A percentile compares a stretch with the other conserved stretches of the same genome.
Evolutionary conservation across 1,140 invertebrate species (phyloP).

Genomic region (Pseudomyrmex cubaensis): DNA sequence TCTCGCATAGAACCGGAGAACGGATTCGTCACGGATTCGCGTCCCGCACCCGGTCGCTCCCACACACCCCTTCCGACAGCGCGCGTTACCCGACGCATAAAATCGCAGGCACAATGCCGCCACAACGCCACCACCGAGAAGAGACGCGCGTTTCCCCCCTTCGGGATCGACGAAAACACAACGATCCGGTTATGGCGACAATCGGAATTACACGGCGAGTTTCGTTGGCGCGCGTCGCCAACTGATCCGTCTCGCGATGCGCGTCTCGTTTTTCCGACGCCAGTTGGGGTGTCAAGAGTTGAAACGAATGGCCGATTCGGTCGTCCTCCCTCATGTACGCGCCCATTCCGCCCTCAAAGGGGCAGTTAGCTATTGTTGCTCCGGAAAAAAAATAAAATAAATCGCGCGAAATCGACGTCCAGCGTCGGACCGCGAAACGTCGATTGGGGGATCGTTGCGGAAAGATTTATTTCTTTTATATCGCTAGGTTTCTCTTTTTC

Average conservation of each 20-base stretch:
- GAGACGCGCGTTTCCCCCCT: constrained; percentile 13
- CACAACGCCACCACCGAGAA: constrained; percentile 43
- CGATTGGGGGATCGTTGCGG: constrained; percentile 21
- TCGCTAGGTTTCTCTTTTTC: background rate
- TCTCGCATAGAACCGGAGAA: background rate
- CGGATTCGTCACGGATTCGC: constrained; percentile 62
- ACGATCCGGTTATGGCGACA: constrained; percentile 27
- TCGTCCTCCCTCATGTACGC: constrained; percentile 11
- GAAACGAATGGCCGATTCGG: constrained; percentile 42
- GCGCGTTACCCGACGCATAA: constrained; percentile 8
- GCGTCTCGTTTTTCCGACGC: constrained; percentile 45
- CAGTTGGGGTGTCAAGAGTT: constrained; percentile 38
- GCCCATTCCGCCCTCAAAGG: constrained; percentile 32
- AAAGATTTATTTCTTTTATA: constrained; percentile 43
- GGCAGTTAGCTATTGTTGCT: constrained; percentile 45
- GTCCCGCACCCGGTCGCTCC: constrained; percentile 48
- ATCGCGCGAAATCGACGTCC: constrained; percentile 40
- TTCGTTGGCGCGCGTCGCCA: constrained; percentile 50
- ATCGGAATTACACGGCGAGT: constrained; percentile 73
- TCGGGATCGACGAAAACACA: constrained; percentile 33
- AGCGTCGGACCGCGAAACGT: background rate
- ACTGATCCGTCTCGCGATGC: constrained; percentile 36
- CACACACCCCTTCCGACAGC: constrained; percentile 10
- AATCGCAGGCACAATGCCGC: constrained; percentile 49
- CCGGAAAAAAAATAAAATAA: constrained; percentile 32